Evolutionary conservation across 30 jellyfish, hydroid and myxozoan genomes (phyloP).

Genomic region (Turritopsis rubra): DNA sequence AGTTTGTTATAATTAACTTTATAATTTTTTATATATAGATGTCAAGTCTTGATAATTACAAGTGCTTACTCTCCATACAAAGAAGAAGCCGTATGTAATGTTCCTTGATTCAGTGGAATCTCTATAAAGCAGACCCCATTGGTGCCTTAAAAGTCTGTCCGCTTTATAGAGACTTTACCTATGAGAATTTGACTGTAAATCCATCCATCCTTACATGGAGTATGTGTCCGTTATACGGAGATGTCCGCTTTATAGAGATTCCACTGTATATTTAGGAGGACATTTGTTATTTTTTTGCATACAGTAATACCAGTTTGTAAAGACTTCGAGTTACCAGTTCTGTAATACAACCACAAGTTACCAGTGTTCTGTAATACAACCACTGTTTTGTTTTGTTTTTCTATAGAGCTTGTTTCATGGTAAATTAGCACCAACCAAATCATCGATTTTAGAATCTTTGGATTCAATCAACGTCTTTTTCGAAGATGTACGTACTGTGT

Average conservation of each 20-base stretch:
- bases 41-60: slow-evolving; percentile 64
- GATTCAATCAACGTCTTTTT: slow-evolving; percentile 69
- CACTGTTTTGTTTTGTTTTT: neutral
- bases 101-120: neutral
- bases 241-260: no score
- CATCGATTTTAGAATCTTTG: slow-evolving; percentile 59
- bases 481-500: slow-evolving; percentile 68
- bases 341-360: neutral
- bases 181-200: no score
- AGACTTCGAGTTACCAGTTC: no score
- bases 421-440: slow-evolving; percentile 47
- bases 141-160: no score
- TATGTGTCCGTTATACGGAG: no score
- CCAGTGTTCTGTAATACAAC: neutral
- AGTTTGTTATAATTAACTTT: no score
- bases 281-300: no score
- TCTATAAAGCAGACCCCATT: no score
- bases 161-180: no score
- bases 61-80: slow-evolving; percentile 85
- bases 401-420: slow-evolving; percentile 44
- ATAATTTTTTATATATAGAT: slow-evolving; percentile 25
- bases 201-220: no score
- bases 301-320: no score
- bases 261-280: no score
- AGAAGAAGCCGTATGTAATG: slow-evolving; percentile 71